A percentile compares a stretch with the other conserved stretches of the same genome.
Conservation (phyloP, 2,797 vertebrate genomes). For the Miichthys miiuy region DNA sequence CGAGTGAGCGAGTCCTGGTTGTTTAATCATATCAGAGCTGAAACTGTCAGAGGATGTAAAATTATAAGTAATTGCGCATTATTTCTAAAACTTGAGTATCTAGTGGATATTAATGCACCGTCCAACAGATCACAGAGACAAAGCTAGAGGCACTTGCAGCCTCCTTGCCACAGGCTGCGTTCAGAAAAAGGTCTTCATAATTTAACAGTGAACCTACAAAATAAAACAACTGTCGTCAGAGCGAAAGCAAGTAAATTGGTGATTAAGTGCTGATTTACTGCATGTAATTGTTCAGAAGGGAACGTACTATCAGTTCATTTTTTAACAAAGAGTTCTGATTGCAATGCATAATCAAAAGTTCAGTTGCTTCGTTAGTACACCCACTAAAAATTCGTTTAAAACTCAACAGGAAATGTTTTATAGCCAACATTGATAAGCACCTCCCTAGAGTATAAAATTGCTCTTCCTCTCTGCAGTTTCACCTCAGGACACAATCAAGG, state of each 20-base stretch:
- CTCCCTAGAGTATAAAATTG: constrained; percentile 37
- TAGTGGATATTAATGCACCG: neutral
- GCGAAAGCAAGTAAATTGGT: constrained; percentile 43
- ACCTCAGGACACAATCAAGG: constrained; percentile 64
- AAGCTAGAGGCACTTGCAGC: neutral
- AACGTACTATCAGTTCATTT: constrained; percentile 20
- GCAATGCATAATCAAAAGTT: constrained; percentile 47
- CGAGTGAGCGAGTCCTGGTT: neutral
- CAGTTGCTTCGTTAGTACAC: constrained; percentile 22
- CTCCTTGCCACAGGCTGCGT: neutral
- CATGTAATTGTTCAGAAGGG: constrained; percentile 39
- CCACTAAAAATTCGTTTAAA: constrained; percentile 18
- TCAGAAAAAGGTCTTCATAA: constrained; percentile 29
- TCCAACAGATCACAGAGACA: neutral
- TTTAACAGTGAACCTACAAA: constrained; percentile 17
- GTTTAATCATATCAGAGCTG: constrained; percentile 5
- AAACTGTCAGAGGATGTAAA: constrained; percentile 1
- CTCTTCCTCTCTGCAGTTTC: constrained; percentile 47
- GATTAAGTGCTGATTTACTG: constrained; percentile 47
- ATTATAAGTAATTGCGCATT: neutral
- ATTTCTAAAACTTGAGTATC: neutral
- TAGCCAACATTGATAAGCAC: constrained; percentile 53
- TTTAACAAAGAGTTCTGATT: constrained; percentile 50
- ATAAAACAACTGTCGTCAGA: constrained; percentile 25
- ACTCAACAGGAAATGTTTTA: constrained; percentile 52